These are phyloP conservation scores for Peromyscus maniculatus DNA, from an alignment of 2,113 vertebrate genomes.

Conservation along the genomic window DNA sequence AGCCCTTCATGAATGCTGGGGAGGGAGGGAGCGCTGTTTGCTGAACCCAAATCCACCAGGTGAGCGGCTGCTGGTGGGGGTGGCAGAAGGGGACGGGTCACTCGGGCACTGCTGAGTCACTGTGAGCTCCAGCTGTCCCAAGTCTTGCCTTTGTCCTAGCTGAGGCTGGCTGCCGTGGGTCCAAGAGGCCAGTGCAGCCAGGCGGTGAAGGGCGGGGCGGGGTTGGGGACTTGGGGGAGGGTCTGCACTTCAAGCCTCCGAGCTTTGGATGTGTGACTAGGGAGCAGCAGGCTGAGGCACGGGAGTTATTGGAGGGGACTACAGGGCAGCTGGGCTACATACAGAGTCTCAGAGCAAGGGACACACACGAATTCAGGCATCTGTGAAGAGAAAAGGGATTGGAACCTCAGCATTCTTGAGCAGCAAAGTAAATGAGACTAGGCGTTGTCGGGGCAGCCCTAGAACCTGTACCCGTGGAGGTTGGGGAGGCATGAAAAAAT, in stretches of 20 bases:
- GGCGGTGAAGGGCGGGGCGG: conserved; percentile 56
- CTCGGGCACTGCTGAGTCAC: conserved; percentile 76
- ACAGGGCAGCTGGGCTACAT: background rate
- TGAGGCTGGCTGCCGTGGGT: conserved; percentile 60
- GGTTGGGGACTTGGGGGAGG: background rate
- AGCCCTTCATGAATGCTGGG: background rate
- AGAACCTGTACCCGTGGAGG: background rate
- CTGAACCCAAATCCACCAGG: conserved; percentile 49
- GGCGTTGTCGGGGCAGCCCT: background rate
- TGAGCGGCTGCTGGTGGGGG: conserved; percentile 30
- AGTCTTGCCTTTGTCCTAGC: conserved; percentile 36
- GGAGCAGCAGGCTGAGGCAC: background rate
- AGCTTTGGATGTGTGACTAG: background rate
- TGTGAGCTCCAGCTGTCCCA: conserved; percentile 7
- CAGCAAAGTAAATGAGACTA: background rate
- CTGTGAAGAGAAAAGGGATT: conserved; percentile 55
- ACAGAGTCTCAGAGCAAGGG: background rate
- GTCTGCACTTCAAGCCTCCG: background rate
- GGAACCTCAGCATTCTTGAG: background rate
- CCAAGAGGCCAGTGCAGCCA: conserved; percentile 52
- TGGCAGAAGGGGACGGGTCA: conserved; percentile 36
- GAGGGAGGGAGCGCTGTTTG: conserved; percentile 66
- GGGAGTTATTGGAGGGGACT: background rate
- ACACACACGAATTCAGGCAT: background rate
- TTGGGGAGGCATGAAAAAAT: background rate